Conservation (phyloP, 2,113 vertebrate species). For the Poeciliopsis occidentalis region DNA sequence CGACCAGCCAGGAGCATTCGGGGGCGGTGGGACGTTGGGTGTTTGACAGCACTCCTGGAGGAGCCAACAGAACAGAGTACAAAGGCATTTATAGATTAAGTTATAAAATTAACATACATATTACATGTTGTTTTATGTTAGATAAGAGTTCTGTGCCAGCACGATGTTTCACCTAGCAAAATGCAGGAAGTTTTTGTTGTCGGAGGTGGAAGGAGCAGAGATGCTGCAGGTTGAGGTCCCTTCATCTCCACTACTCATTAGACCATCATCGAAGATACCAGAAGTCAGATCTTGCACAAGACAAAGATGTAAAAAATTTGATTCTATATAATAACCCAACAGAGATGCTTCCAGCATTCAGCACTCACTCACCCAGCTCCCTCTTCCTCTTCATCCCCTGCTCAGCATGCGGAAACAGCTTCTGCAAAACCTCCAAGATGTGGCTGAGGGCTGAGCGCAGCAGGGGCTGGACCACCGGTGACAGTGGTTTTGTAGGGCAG, state of each 20-base stretch:
- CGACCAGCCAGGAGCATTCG: constrained; percentile 85
- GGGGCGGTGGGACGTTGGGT: constrained; percentile 88
- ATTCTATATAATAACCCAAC: not conserved
- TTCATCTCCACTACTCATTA: constrained; percentile 81
- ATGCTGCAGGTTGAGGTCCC: constrained; percentile 76
- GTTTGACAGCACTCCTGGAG: constrained; percentile 64
- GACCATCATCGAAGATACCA: constrained; percentile 73
- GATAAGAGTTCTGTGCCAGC: not conserved
- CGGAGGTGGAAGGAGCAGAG: constrained; percentile 26
- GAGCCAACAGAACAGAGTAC: not conserved
- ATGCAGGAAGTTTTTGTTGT: constrained; percentile 40
- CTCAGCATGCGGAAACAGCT: constrained; percentile 86
- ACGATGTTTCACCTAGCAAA: constrained; percentile 32
- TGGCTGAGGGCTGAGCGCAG: constrained; percentile 75
- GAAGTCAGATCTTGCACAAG: constrained; percentile 54
- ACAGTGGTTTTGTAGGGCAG: constrained; percentile 83
- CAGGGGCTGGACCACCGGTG: constrained; percentile 80
- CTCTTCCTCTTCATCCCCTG: constrained; percentile 74
- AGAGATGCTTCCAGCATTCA: not conserved
- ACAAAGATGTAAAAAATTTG: not conserved
- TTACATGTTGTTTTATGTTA: not conserved
- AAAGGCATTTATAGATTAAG: not conserved
- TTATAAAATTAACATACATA: not conserved
- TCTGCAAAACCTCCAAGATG: constrained; percentile 79
- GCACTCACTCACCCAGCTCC: constrained; percentile 72